Base-by-base conservation (phyloP, 2,888 invertebrate genomes). In the Atethmia centrago region DNA sequence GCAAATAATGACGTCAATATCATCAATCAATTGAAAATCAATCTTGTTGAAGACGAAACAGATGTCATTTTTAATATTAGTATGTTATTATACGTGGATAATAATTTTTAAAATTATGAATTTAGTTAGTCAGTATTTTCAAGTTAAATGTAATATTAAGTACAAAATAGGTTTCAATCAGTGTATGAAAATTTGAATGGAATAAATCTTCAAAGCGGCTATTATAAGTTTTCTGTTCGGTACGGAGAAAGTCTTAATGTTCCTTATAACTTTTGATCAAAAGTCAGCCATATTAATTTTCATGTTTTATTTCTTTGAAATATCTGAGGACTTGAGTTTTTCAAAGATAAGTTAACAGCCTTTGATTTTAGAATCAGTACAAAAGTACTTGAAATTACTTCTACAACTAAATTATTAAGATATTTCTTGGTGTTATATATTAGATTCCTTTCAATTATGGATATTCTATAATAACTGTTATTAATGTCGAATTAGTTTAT, bases 161-260 rank as follows among this genome's bases (percentile, higher is more conserved):
- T 21, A 63, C 0, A n/a, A 66, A 31, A n/a, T 25, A 40, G 31
- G 36, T 79, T 62, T 64, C 36, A 64, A 73, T 53, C 40, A 80
- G 40, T 64, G 4, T 31, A 59, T 49, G 42, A 73, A 64, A 51
- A 51, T 25, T 40, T 3, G 2, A 56, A 62, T 62, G 36, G n/a
- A 53, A 73, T 49, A 25, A 59, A 40, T 64, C 31, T 56, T 51
- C n/a, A 56, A 74, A 55, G 55, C 10, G 28, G 47, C 56, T 66
- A 80, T 78, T 78, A 75, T 63, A 78, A 81, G 62, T 81, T 81
- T 58, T 78, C 31, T 56, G 19, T 62, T 19, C n/a, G 19, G 45
- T 53, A 55, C 31, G 56, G 47, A 66, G 49, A 62, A 47, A 56
- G 12, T 80, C 28, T 56, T 65, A 55, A n/a, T 36, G 21, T 19